Evolutionary conservation across 2,113 vertebrate genomes (phyloP).

Genomic region (Chaetodon auriga): DNA sequence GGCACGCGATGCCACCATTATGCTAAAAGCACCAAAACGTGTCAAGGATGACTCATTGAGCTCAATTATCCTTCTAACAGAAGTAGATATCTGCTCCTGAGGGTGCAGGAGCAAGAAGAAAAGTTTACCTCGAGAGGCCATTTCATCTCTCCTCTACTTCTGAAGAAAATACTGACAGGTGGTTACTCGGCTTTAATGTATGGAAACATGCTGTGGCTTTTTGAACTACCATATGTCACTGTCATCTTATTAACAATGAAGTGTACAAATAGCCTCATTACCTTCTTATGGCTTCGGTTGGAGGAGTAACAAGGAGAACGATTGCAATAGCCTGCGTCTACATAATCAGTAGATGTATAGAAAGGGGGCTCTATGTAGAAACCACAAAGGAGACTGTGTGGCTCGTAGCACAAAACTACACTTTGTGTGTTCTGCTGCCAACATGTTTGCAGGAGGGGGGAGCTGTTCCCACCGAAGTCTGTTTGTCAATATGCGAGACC

Average conservation of each 20-base stretch:
- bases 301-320: conserved; percentile 52
- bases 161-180: conserved; percentile 28
- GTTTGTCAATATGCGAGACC: conserved; percentile 77
- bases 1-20: not conserved
- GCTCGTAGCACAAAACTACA: conserved; percentile 37
- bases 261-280: conserved; percentile 57
- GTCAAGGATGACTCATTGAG: conserved; percentile 13
- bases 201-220: conserved; percentile 50
- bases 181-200: conserved; percentile 39
- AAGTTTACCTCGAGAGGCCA: conserved; percentile 2
- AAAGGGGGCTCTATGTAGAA: conserved; percentile 31
- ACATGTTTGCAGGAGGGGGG: conserved; percentile 22
- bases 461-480: conserved; percentile 59
- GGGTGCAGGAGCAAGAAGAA: not conserved
- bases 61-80: not conserved
- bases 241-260: conserved; percentile 65
- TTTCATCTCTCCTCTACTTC: conserved; percentile 24
- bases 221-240: conserved; percentile 59
- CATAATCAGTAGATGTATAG: conserved; percentile 46
- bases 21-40: conserved; percentile 12
- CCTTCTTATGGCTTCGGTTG: conserved; percentile 42
- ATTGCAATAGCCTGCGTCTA: conserved; percentile 59
- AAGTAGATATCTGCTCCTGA: conserved; percentile 34
- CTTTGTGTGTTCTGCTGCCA: conserved; percentile 75
- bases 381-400: conserved; percentile 51